Percentiles rank a stretch among this genome's conserved stretches.
phyloP scores from a whole-genome alignment of 2,113 vertebrate genomes.

The Alethe castanea region DNA sequence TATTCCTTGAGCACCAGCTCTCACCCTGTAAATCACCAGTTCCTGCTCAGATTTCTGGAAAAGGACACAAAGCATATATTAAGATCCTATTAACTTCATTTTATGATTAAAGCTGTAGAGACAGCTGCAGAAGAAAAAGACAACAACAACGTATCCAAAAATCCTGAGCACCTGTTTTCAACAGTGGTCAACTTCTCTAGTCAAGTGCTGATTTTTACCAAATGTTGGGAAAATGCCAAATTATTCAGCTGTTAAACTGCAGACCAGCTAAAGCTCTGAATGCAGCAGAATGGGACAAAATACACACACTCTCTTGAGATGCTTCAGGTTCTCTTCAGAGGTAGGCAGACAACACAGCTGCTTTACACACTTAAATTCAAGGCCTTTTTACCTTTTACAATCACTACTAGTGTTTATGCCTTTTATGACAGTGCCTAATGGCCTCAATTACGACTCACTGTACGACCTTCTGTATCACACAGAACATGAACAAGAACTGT shows the following conservation, averaged over 20 bases:
- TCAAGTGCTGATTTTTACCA: neutral
- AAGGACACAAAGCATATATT: neutral
- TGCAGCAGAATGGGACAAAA: neutral
- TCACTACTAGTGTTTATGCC: neutral
- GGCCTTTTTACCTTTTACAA: neutral
- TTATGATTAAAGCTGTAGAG: neutral
- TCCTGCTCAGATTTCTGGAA: neutral
- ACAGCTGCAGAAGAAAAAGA: neutral
- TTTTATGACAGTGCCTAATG: neutral
- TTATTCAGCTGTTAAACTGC: neutral
- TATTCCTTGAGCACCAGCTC: neutral
- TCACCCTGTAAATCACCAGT: neutral
- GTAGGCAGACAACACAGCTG: neutral
- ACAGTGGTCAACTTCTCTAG: neutral
- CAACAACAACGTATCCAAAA: neutral
- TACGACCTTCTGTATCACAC: neutral
- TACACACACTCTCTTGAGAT: neutral
- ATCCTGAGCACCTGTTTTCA: neutral
- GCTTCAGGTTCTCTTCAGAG: neutral
- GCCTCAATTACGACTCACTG: neutral
- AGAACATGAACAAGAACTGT: neutral
- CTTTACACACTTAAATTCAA: neutral
- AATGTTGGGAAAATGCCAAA: neutral
- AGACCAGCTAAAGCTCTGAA: neutral
- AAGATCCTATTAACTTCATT: neutral